phyloP scores from a whole-genome alignment of 2,113 vertebrate genomes.

The Rousettus leschenaultii region DNA sequence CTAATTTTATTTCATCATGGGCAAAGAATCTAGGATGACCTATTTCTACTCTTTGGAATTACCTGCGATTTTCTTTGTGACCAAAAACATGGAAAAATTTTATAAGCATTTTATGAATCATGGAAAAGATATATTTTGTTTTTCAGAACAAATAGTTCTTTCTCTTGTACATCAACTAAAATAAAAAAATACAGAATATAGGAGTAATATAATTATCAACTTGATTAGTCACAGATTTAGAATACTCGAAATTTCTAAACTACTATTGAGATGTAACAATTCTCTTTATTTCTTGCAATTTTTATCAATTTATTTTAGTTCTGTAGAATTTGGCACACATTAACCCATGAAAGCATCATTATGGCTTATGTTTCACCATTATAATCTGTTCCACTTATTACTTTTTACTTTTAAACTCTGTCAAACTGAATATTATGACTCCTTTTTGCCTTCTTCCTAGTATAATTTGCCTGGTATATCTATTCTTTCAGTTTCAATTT shows the following conservation, averaged over 20 bases:
- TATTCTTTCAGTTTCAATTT: slow-evolving; percentile 14
- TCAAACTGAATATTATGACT: background rate
- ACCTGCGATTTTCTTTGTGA: slow-evolving; percentile 10
- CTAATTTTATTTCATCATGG: background rate
- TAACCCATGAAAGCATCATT: background rate
- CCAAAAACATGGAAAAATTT: background rate
- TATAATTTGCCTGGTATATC: background rate
- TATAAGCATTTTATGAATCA: background rate
- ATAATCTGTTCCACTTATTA: background rate
- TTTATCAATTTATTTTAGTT: slow-evolving; percentile 27
- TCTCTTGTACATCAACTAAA: background rate
- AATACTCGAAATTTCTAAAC: background rate
- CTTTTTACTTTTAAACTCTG: slow-evolving; percentile 23
- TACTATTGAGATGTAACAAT: background rate
- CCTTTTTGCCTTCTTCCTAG: background rate
- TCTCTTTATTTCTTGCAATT: background rate
- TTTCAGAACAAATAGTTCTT: background rate
- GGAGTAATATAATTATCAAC: background rate
- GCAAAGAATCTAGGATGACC: background rate
- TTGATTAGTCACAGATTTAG: background rate
- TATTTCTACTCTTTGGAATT: slow-evolving; percentile 15
- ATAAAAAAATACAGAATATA: background rate
- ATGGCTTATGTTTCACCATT: background rate
- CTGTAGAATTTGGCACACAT: background rate
- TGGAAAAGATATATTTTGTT: background rate